These are phyloP conservation scores for Agriopis marginaria DNA, from an alignment of 2,888 invertebrate genomes.

Conservation along the genomic window DNA sequence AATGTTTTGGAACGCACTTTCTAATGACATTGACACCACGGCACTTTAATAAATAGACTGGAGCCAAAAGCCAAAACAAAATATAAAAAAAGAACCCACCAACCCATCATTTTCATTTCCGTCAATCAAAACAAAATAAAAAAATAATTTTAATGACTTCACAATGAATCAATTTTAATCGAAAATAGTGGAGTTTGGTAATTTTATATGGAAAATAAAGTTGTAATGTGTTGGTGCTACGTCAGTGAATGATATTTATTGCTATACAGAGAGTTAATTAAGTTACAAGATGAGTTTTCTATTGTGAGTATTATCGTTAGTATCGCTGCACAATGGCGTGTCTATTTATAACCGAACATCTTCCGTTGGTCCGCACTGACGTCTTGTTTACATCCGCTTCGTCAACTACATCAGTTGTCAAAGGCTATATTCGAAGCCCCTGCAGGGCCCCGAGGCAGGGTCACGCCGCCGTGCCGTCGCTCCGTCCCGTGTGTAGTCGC, in stretches of 20 bases:
- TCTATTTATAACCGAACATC: constrained; percentile 74
- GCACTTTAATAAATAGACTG: no score
- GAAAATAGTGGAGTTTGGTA: constrained; percentile 35
- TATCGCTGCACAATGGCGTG: constrained; percentile 42
- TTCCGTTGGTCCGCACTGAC: constrained; percentile 62
- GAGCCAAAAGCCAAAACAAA: no score
- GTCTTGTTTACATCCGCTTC: constrained; percentile 73
- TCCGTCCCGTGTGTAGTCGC: constrained; percentile 4
- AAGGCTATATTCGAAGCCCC: constrained; percentile 27
- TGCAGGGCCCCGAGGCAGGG: constrained; percentile 23
- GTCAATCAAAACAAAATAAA: constrained; percentile 1
- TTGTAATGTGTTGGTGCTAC: constrained; percentile 73
- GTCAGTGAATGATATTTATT: constrained; percentile 52
- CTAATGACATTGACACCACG: no score
- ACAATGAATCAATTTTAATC: constrained; percentile 47
- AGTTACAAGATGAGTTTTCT: constrained; percentile 87
- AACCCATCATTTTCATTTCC: not conserved
- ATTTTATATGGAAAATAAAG: constrained; percentile 48
- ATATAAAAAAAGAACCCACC: no score
- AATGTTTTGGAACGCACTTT: no score
- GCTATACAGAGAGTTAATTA: constrained; percentile 50
- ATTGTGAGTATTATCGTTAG: constrained; percentile 83
- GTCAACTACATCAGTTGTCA: constrained; percentile 47
- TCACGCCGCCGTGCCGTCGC: not conserved
- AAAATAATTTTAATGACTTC: no score